Base-by-base conservation (phyloP, 2,888 invertebrate genomes). In the Criorhina ranunculi region DNA sequence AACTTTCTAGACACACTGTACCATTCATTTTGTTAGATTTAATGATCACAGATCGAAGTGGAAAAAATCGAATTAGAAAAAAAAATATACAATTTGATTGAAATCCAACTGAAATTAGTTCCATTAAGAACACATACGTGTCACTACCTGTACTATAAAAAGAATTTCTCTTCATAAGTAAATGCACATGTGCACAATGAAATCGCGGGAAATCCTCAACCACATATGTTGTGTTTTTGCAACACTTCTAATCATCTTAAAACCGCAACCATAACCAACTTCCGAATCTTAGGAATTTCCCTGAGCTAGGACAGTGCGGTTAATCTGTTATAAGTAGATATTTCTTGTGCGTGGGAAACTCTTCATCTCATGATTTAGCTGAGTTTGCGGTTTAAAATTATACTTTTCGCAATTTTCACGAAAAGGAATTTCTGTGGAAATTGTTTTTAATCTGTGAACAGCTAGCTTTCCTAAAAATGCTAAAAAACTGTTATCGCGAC, bases 261-360 rank as follows among this genome's bases (percentile, higher is more conserved):
- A 62, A 78, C 77, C 72, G 29, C 82, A 77, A 40, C 60, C 72
- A 33, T 40, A 55, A 37, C 60, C 37, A 83, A 83, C 73, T 78
- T 78, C 78, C 73, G 78, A 73, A 42, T 62, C 46, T n/a, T n/a
- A 78, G 83, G 78, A 72, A 83, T 73, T 83, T 64, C 77, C 83
- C 78, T 60, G 19, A 69, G 59, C 72, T 62, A 72, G 78, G 72
- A 55, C 37, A 33, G 42, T 42, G 73, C 24, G 62, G 83, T 78
- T 83, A 83, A 83, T 83, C 83, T 49, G 60, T 60, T 57, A 46
- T 70, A 72, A 73, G 77, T 8, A 83, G 64, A 67, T 60, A 70
- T 46, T 44, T 53, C 60, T 40, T 49, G 44, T 59, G 51, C 82
- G 72, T 82, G 82, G 66, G 82, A 82, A 77, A 67, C 15, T 67